These are phyloP conservation scores for Ladona fulva DNA, from an alignment of 1,140 invertebrate species.

Conservation along the genomic window DNA sequence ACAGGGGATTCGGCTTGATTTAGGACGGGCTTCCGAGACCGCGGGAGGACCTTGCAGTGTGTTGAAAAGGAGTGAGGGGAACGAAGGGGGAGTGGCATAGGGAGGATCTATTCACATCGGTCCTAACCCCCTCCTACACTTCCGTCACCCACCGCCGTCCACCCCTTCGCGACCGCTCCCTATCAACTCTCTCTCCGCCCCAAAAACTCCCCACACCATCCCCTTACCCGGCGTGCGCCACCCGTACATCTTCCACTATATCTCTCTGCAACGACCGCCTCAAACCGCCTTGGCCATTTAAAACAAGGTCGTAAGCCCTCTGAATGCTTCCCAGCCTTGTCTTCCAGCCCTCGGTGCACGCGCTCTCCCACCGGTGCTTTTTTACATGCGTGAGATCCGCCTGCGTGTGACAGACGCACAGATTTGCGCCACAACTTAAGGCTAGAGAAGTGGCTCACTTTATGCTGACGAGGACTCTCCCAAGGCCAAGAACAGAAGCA, in stretches of 20 bases:
- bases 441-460: no score
- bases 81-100: background rate
- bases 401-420: no score
- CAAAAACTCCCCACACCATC: background rate
- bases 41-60: background rate
- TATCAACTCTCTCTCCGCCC: background rate
- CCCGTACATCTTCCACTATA: background rate
- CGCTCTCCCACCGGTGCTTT: no score
- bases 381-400: no score
- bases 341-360: no score
- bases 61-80: background rate
- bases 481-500: no score
- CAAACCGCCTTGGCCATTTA: no score
- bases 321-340: no score
- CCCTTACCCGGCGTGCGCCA: background rate
- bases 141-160: background rate
- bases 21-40: conserved; percentile 1
- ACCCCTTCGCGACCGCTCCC: no score
- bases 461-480: no score
- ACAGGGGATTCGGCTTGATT: conserved; percentile 7
- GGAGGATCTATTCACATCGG: background rate
- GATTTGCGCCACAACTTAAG: no score
- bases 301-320: no score
- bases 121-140: background rate
- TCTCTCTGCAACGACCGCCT: background rate